Conservation (phyloP, 2,888 invertebrate species). For the Plebejus anna region DNA sequence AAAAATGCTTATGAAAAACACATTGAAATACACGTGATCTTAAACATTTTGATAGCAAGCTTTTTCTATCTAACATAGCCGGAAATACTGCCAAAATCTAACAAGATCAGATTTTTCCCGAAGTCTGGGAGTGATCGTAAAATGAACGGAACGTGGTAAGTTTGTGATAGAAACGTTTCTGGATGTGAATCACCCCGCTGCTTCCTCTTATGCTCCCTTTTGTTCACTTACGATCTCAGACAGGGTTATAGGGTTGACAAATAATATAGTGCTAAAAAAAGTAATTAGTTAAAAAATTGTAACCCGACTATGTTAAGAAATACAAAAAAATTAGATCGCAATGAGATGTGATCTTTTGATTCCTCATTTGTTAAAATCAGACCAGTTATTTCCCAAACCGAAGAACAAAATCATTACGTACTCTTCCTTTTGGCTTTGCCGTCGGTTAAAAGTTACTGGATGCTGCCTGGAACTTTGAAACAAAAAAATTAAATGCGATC, state of each 20-base stretch:
- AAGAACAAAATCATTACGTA: no score
- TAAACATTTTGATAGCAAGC: background rate
- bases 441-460: no score
- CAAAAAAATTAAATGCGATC: background rate
- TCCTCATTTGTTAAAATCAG: no score
- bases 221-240: slow-evolving; percentile 4
- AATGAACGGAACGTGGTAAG: slow-evolving; percentile 36
- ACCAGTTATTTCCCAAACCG: no score
- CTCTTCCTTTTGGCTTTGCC: no score
- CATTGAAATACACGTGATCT: no score
- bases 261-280: background rate
- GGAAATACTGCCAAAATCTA: background rate
- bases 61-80: background rate
- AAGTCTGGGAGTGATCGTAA: slow-evolving; percentile 32
- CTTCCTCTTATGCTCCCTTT: slow-evolving; percentile 33
- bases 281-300: no score
- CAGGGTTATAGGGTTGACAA: slow-evolving; percentile 29
- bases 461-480: no score
- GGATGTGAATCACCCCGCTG: slow-evolving; percentile 36
- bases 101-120: slow-evolving; percentile 20
- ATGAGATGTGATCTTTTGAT: no score
- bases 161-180: slow-evolving; percentile 39
- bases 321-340: no score
- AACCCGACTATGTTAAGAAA: no score
- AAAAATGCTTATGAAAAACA: no score